phyloP scores from a whole-genome alignment of 2,113 vertebrate species.

The Isurus oxyrinchus region DNA sequence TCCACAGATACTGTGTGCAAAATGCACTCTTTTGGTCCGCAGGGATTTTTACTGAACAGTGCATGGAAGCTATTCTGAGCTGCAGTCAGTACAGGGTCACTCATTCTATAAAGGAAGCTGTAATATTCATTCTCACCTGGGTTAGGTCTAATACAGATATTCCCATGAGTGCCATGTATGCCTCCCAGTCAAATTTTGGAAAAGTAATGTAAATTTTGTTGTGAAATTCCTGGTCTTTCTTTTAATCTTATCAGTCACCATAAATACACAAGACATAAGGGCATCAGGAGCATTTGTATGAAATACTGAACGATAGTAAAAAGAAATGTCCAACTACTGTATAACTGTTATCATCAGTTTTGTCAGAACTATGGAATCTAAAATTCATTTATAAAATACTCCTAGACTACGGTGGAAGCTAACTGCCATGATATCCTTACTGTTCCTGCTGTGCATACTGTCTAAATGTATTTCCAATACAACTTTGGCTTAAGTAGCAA shows the following conservation, averaged over 20 bases:
- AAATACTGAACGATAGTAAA: not conserved
- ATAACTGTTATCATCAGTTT: not conserved
- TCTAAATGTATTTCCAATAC: not conserved
- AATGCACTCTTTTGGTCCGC: not conserved
- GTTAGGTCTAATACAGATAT: not conserved
- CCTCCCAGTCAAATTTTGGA: not conserved
- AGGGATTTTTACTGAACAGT: not conserved
- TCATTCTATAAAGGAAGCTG: not conserved
- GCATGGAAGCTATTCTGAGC: not conserved
- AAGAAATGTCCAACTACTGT: not conserved
- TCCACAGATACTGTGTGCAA: not conserved
- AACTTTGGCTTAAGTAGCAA: not conserved
- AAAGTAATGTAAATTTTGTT: not conserved
- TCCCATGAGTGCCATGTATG: not conserved
- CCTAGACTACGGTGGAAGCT: not conserved
- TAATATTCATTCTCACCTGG: not conserved
- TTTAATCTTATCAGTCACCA: not conserved
- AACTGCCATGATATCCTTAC: not conserved
- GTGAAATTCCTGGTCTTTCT: not conserved
- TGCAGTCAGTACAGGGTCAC: not conserved
- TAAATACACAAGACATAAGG: not conserved
- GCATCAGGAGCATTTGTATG: not conserved
- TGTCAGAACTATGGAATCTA: not conserved
- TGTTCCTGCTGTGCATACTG: not conserved
- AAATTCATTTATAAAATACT: not conserved